phyloP scores from a whole-genome alignment of 2,797 vertebrate genomes.

The Cygnus olor region DNA sequence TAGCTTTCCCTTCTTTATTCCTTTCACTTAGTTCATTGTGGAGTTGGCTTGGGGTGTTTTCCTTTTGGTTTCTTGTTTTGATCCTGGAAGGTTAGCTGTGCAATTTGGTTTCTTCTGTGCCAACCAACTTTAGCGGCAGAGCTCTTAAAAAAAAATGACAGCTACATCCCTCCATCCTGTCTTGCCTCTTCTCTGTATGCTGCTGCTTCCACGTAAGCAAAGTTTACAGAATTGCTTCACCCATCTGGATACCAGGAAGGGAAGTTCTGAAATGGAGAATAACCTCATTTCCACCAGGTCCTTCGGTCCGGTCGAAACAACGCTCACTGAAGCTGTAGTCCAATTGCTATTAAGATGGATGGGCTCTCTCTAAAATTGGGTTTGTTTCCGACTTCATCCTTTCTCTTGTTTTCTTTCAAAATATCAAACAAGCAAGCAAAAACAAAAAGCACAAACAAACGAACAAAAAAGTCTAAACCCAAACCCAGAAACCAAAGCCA shows the following conservation, averaged over 20 bases:
- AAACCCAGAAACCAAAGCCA: not conserved
- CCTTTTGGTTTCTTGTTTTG: conserved; percentile 66
- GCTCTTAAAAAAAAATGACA: conserved; percentile 74
- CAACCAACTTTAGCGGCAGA: conserved; percentile 65
- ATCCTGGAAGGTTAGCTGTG: conserved; percentile 73
- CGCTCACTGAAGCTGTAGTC: conserved; percentile 10
- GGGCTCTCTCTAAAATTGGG: conserved; percentile 39
- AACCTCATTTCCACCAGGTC: conserved; percentile 42
- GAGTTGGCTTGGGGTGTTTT: conserved; percentile 65
- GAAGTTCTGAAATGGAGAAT: conserved; percentile 47
- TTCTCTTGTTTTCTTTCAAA: conserved; percentile 6
- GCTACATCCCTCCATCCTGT: not conserved
- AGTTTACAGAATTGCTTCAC: conserved; percentile 43
- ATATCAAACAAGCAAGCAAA: not conserved
- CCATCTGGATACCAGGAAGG: conserved; percentile 32
- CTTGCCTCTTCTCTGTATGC: not conserved
- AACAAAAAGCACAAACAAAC: not conserved
- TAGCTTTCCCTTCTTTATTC: conserved; percentile 75
- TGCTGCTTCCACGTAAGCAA: conserved; percentile 51
- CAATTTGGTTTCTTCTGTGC: conserved; percentile 75
- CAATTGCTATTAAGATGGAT: conserved; percentile 46
- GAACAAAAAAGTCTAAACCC: not conserved
- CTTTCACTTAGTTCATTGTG: conserved; percentile 72
- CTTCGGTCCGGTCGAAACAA: conserved; percentile 10
- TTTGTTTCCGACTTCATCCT: conserved; percentile 45